Base-by-base conservation (phyloP, 2,113 vertebrate genomes). In the Sakesphorus luctuosus region DNA sequence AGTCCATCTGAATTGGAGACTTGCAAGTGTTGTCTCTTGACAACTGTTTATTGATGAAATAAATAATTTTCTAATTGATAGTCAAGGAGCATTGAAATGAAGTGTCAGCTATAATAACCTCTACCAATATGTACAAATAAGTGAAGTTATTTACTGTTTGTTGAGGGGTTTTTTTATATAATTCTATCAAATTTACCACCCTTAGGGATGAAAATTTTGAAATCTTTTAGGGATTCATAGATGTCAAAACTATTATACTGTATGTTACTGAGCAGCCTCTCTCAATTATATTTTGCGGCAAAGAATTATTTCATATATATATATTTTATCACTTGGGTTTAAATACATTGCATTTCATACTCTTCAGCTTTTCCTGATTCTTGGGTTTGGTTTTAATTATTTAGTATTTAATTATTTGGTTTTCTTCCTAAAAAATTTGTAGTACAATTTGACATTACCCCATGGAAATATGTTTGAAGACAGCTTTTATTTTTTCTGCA, bases 381-480 rank as follows among this genome's bases (percentile, higher is more conserved):
- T 73, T 83, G 10, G 4, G 33, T 84, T 76, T 31, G 2, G 9
- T n/a, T 80, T 77, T 53, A 23, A 46, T 83, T 50, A 26, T 36
- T 66, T 84, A 21, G 20, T 50, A 50, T 80, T 74, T 53, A 20
- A 46, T 82, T 53, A 31, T n/a, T 62, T 84, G 17, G 0, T 84
- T 91, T 91, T 25, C 18, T 87, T 44, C 24, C 38, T 77, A 53
- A 49, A 68, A 53, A 53, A n/a, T 26, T 6, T 38, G 5, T 18
- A 7, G 24, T 2, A 0, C 7, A 46, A 4, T 46, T 52, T 65
- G 14, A 28, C 5, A 2, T 40, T 80, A 13, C 25, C 11, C 9
- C 31, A 18, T 3, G n/a, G 50, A 83, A 47, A 3, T 12, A 46
- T 2, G 2, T 53, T 66, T 46, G 49, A 43, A 80, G 31, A 17